phyloP scores from a whole-genome alignment of 2,888 invertebrate species.

The Drosophila gaucha region DNA sequence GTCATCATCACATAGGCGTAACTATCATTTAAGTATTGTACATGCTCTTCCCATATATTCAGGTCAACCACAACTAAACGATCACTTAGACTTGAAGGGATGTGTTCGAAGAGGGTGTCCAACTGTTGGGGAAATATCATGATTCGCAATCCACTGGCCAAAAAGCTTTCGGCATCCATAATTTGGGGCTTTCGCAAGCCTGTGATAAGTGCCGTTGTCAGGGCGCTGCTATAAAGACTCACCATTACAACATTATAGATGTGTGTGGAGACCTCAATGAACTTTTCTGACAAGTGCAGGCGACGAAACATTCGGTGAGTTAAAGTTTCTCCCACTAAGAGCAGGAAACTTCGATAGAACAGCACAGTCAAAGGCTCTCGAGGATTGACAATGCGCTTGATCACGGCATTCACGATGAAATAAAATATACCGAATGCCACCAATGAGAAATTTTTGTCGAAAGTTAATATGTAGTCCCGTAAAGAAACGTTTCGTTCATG shows the following conservation, averaged over 20 bases:
- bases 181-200: constrained; percentile 5
- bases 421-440: not conserved
- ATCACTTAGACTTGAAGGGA: constrained; percentile 8
- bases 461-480: not conserved
- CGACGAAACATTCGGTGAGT: not conserved
- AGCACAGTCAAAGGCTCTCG: too few species aligned
- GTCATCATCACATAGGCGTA: constrained; percentile 20
- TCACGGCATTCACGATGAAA: not conserved
- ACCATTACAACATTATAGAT: not conserved
- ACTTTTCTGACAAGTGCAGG: not conserved
- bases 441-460: not conserved
- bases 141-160: constrained; percentile 19
- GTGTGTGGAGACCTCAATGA: not conserved
- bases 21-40: constrained; percentile 21
- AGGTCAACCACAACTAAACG: constrained; percentile 21
- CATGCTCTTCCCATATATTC: not conserved
- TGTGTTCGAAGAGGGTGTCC: not conserved
- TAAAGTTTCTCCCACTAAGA: not conserved
- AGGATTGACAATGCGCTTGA: constrained; percentile 1
- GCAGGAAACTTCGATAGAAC: not conserved
- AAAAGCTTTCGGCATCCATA: constrained; percentile 16
- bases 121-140: constrained; percentile 7
- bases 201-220: not conserved
- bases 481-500: not conserved
- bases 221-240: not conserved